Conservation (phyloP, 2,113 vertebrate species). For the Tetrax tetrax region DNA sequence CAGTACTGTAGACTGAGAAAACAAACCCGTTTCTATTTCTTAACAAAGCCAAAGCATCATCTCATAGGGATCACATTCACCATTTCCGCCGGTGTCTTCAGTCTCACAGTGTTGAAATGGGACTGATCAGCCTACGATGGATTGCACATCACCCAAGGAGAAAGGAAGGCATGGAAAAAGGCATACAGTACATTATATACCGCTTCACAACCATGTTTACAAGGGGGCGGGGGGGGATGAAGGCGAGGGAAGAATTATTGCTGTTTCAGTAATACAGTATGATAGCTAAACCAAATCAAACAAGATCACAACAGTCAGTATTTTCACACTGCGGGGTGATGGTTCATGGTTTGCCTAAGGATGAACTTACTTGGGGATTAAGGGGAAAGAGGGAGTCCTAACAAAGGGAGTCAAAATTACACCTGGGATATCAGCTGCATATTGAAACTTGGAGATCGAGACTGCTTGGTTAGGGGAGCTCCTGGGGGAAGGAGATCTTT, state of each 20-base stretch:
- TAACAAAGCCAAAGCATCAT: constrained; percentile 76
- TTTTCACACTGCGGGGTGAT: constrained; percentile 72
- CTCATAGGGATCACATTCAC: constrained; percentile 82
- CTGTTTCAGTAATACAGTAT: constrained; percentile 85
- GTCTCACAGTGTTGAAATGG: constrained; percentile 85
- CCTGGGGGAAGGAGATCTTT: constrained; percentile 86
- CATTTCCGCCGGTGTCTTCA: constrained; percentile 74
- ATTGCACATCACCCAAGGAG: constrained; percentile 95
- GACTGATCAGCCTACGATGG: constrained; percentile 80
- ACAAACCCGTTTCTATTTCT: constrained; percentile 80
- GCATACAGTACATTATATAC: constrained; percentile 75
- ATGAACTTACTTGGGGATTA: constrained; percentile 71
- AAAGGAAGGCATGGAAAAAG: constrained; percentile 81
- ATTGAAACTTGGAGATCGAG: constrained; percentile 98
- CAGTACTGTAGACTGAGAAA: constrained; percentile 75
- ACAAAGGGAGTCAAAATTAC: constrained; percentile 73
- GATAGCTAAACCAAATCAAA: constrained; percentile 74
- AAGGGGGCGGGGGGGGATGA: constrained; percentile 29
- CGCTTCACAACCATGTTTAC: constrained; percentile 77
- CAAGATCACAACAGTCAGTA: constrained; percentile 68
- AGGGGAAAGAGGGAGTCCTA: constrained; percentile 25
- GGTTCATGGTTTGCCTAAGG: constrained; percentile 67
- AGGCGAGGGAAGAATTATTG: constrained; percentile 85
- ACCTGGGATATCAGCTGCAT: constrained; percentile 99
- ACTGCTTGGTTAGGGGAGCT: constrained; percentile 92